phyloP scores from a whole-genome alignment of 2,113 vertebrate genomes.

The Hippocampus comes region DNA sequence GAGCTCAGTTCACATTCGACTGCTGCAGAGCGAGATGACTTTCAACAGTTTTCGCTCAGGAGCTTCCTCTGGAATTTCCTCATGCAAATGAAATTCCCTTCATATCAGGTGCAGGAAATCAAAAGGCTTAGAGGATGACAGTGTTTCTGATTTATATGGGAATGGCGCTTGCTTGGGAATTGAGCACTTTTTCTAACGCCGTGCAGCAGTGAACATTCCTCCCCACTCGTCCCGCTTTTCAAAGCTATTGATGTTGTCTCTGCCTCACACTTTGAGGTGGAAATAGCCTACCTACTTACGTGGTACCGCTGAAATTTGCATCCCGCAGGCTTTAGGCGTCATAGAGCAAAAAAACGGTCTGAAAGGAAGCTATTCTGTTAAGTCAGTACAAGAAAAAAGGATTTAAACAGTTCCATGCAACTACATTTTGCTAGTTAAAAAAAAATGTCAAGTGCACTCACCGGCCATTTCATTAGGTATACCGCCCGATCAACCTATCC shows the following conservation, averaged over 20 bases:
- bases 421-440: not conserved
- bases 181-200: conserved; percentile 41
- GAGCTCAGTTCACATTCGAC: not conserved
- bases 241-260: conserved; percentile 14
- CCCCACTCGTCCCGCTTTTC: conserved; percentile 1
- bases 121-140: conserved; percentile 29
- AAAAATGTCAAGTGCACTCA: not conserved
- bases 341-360: conserved; percentile 3
- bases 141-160: conserved; percentile 25
- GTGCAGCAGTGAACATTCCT: conserved; percentile 13
- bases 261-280: conserved; percentile 24
- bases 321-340: conserved; percentile 17
- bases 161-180: conserved; percentile 24
- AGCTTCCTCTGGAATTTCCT: conserved; percentile 34
- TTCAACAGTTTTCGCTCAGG: conserved; percentile 37
- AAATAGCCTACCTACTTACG: conserved; percentile 20
- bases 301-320: conserved; percentile 10
- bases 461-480: no score
- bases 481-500: no score
- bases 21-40: not conserved
- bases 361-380: not conserved
- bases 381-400: not conserved
- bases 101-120: conserved; percentile 52
- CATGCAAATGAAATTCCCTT: conserved; percentile 44
- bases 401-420: not conserved